Base-by-base conservation (phyloP, 2,113 vertebrate species). In the Macaca fascicularis region DNA sequence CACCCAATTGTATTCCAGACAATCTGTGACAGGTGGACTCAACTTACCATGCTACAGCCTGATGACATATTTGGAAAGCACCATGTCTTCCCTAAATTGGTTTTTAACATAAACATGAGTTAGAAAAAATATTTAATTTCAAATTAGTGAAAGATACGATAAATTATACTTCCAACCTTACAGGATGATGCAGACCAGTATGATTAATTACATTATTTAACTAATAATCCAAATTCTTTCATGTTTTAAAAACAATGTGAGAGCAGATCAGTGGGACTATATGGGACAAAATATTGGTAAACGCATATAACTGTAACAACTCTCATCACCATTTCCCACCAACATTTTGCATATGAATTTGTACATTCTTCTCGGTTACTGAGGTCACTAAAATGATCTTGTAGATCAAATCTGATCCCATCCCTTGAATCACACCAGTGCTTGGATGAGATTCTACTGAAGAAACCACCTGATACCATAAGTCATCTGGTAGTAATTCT, bases 1-100 rank as follows among this genome's bases (percentile, higher is more conserved):
- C 50, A 95, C 4, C 7, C 69, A 95, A 83, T 96, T 88, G 97
- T 95, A 30, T 82, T 85, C 70, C 82, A 95, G 57, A 98, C 85
- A 94, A 96, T 82, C 32, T 64, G 38, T 94, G 59, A 96, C 87
- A 97, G 69, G 93, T 97, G 90, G 86, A 95, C 87, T 74, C 43
- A 57, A 50, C 64, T 93, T 93, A 25, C 59, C 96, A 6, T 91
- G 70, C 78, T 90, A 23, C 27, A 52, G 20, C 59, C 50, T 3
- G 70, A 91, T n/a, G 32, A 64, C 75, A n/a, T 85, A 88, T 97
- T 61, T 93, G 72, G 90, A 89, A 52, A 52, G 19, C 23, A 72
- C 55, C 75, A 87, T 79, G 0, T 0, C 32, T 43, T 79, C 75
- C 80, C 81, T 43, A 97, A 97, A 81, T 40, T 90, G 8, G 84